Base-by-base conservation (phyloP, 2,113 vertebrate species). In the Nanorana parkeri region DNA sequence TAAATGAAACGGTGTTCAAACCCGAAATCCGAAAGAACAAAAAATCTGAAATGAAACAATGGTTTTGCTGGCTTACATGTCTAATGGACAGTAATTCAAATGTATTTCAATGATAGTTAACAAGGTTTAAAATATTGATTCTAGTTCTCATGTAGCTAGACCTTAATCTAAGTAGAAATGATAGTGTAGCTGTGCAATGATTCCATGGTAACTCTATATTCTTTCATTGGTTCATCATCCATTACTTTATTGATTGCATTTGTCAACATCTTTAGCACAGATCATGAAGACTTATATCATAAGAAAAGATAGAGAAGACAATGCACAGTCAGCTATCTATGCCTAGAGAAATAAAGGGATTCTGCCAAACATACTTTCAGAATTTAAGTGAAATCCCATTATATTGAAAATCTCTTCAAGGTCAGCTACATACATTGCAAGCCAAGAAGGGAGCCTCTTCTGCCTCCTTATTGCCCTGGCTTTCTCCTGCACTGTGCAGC, bases 221-320 rank as follows among this genome's bases (percentile, higher is more conserved):
- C 78, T 92, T 93, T 89, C 93, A 92, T 92, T 93, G 94, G 94
- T 95, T 96, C 94, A 94, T 96, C 93, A 94, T 96, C 96, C 94
- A 92, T 95, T 95, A 89, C 92, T 96, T 89, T 94, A 96, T 97
- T 29, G 95, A 97, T 97, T 93, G 86, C 87, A 90, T 91, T 91
- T 85, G 84, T 95, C 95, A 96, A 93, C 94, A 93, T 94, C 88
- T 85, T 86, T 80, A 86, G 87, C 67, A 80, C 78, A 84, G 51
- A 87, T 86, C 29, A 55, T 84, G 68, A 83, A 91, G 90, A 89
- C 87, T 89, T 92, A 32, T 3, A 32, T 32, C 88, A 88, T 91
- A 91, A 90, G 89, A 73, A 87, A 58, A 86, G 80, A 78, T 80
- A 76, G 54, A 85, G 81, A 87, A 91, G 92, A 87, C 87, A 90